Evolutionary conservation across 2,888 invertebrate genomes (phyloP), one percentile per base, ranked within the genome.

Genomic region (Chrysodeixis includens): DNA sequence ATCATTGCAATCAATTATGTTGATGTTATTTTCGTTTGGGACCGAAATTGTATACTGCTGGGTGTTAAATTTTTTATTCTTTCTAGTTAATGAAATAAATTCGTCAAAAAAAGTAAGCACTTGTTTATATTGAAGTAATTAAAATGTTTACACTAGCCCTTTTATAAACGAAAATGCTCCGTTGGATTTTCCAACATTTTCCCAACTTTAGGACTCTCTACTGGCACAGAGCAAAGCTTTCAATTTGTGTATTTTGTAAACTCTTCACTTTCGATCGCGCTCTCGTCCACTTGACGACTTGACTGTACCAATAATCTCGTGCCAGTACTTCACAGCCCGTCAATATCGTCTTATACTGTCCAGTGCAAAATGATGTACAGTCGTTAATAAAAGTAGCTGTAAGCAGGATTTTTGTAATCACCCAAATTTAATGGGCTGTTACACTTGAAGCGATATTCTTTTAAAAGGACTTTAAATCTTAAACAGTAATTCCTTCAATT

Each of bases 201-300:
- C 26, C 46, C 35, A 52, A 63, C 32, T 44, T 58, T 40, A 74
- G 66, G 14, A 49, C 59, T 55, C 62, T 51, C 65, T 81, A 74
- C 32, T 59, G 57, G 59, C 52, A 68, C 63, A 66, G 69, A 60
- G 69, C 63, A 69, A 73, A 76, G 83, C 81, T 84, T 82, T 83
- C 72, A 79, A 83, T 80, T 76, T 67, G 79, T 78, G 76, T 65
- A 73, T 74, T 81, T 65, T 80, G 81, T 82, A 74, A 60, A 57
- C 77, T 76, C 79, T 74, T 86, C 84, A 86, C 84, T 86, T 84
- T 85, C 85, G 77, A 83, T 86, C 71, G 69, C 60, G 69, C 69
- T 61, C 54, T 56, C 65, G 57, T 75, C 64, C 64, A 66, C 76
- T 78, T 66, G 63, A 66, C 26, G 44, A 30, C 52, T 35, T 71